phyloP scores from a whole-genome alignment of 2,797 vertebrate species.

The Gymnodraco acuticeps region DNA sequence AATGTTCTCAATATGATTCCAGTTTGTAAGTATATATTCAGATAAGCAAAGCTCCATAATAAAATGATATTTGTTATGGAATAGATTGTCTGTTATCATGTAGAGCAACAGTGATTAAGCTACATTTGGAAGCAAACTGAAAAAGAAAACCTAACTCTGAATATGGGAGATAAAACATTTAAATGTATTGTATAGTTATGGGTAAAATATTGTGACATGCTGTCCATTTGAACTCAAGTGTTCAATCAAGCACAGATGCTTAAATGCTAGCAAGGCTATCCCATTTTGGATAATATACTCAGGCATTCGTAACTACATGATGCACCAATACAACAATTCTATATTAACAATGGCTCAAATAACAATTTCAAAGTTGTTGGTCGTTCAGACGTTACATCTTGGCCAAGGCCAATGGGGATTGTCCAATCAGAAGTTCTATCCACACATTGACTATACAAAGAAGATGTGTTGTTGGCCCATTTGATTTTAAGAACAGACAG shows the following conservation, averaged over 20 bases:
- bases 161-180: not conserved
- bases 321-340: too few species aligned
- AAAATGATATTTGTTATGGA: not conserved
- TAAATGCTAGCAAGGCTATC: not conserved
- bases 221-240: not conserved
- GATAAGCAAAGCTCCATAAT: not conserved
- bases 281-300: not conserved
- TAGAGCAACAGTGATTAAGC: not conserved
- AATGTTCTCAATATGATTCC: not conserved
- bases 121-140: not conserved
- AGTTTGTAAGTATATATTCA: constrained; percentile 1
- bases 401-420: too few species aligned
- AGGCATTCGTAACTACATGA: not conserved
- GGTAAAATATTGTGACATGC: not conserved
- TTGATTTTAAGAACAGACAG: not conserved
- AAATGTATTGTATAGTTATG: not conserved
- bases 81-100: not conserved
- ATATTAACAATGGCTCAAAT: not conserved
- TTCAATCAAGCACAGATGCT: not conserved
- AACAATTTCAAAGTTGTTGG: not conserved
- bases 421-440: too few species aligned
- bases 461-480: too few species aligned
- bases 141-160: not conserved
- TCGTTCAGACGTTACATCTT: too few species aligned
- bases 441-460: too few species aligned